A percentile compares a stretch with the other conserved stretches of the same genome.
Conservation (phyloP, 2,113 vertebrate species). For the Zosterops borbonicus region DNA sequence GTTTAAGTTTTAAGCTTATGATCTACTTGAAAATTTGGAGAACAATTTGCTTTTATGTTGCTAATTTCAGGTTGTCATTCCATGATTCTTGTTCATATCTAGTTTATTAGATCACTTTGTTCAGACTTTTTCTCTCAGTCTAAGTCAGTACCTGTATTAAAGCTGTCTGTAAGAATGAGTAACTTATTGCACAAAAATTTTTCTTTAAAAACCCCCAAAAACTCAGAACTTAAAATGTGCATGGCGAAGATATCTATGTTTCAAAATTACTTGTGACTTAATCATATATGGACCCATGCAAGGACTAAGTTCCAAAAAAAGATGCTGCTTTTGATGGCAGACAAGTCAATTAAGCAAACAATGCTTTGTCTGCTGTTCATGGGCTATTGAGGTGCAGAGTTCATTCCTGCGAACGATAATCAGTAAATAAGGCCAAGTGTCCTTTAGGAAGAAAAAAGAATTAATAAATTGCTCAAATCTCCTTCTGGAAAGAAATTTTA, state of each 20-base stretch:
- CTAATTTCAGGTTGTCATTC: conserved; percentile 47
- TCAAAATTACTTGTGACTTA: neutral
- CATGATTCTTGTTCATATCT: neutral
- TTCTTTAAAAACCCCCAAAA: neutral
- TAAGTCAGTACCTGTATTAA: neutral
- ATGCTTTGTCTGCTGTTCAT: neutral
- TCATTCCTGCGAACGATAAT: neutral
- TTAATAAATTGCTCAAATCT: neutral
- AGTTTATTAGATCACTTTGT: conserved; percentile 24
- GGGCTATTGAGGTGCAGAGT: neutral
- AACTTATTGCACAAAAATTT: neutral
- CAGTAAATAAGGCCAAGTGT: neutral
- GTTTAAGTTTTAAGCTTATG: conserved; percentile 23
- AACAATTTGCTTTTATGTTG: conserved; percentile 30
- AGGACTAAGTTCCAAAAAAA: neutral
- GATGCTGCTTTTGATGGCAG: neutral
- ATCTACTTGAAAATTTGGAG: conserved; percentile 9
- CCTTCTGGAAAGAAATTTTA: neutral
- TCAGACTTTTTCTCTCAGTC: neutral
- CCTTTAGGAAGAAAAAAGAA: neutral
- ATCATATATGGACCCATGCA: neutral
- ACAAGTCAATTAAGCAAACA: neutral
- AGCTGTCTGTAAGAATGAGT: neutral
- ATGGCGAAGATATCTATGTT: neutral
- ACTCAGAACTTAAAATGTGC: neutral